phyloP scores from a whole-genome alignment of 2,113 vertebrate species.

The Saimiri boliviensis region DNA sequence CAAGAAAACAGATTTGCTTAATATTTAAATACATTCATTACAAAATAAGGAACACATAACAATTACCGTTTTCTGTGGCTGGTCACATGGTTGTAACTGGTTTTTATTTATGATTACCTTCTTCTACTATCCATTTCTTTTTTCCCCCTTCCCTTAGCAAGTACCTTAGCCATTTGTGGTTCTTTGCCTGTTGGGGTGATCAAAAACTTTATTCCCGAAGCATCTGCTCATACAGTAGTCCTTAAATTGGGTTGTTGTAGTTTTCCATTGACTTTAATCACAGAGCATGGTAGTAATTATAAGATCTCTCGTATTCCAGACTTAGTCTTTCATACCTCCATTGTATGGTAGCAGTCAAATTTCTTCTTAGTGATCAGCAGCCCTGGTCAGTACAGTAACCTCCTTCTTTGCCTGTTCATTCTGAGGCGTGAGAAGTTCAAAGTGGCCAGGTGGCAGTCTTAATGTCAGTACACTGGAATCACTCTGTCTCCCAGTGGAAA shows the following conservation, averaged over 20 bases:
- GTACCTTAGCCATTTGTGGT: background rate
- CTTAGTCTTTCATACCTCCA: background rate
- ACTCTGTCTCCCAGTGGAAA: background rate
- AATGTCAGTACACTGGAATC: background rate
- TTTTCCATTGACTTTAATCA: slow-evolving; percentile 3
- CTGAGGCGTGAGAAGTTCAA: background rate
- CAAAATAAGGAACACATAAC: background rate
- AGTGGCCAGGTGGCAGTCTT: background rate
- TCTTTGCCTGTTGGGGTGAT: background rate
- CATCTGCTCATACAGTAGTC: background rate
- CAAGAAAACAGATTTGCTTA: background rate
- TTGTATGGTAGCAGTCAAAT: background rate
- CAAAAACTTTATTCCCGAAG: background rate
- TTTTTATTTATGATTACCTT: background rate
- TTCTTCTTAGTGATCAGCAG: background rate
- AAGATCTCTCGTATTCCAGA: background rate
- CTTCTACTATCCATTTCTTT: background rate
- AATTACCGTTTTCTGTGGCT: background rate
- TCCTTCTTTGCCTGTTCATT: background rate
- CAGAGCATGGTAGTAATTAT: background rate
- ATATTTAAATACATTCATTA: background rate
- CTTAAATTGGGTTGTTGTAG: background rate
- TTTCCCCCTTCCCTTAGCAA: background rate
- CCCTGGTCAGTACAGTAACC: background rate
- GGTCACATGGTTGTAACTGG: background rate